A percentile compares a stretch with the other conserved stretches of the same genome.
Conservation (phyloP, 2,888 invertebrate species). For the Ophion ventricosus region DNA sequence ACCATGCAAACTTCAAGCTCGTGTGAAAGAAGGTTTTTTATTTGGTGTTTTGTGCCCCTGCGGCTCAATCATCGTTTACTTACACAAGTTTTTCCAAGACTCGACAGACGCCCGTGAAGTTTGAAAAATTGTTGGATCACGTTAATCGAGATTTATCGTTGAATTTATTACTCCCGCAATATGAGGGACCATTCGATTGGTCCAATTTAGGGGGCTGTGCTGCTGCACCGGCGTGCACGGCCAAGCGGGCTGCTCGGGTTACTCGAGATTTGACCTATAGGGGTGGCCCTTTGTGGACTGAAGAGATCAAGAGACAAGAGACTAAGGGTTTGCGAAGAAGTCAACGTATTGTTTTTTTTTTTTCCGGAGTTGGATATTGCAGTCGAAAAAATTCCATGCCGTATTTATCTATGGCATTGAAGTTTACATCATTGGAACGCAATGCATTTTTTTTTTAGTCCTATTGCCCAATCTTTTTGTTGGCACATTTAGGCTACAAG, state of each 20-base stretch:
- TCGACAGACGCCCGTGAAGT: not conserved
- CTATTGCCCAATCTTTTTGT: too few relatives aligned
- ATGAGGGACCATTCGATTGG: not conserved
- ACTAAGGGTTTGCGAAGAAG: not conserved
- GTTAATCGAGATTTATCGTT: not conserved
- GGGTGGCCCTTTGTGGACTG: not conserved
- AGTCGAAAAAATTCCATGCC: not conserved
- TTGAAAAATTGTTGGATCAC: not conserved
- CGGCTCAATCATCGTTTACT: not conserved
- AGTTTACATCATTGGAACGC: too few relatives aligned
- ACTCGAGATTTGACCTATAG: not conserved
- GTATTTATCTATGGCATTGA: not conserved
- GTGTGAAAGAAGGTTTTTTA: not conserved
- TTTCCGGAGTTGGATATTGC: not conserved
- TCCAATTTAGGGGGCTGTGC: not conserved
- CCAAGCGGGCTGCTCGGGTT: not conserved
- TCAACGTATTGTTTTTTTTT: not conserved
- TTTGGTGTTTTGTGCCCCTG: not conserved
- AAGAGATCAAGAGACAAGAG: not conserved
- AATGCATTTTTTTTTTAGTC: too few relatives aligned
- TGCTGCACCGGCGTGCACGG: not conserved
- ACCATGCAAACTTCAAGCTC: not conserved
- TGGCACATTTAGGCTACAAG: too few relatives aligned
- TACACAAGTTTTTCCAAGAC: not conserved
- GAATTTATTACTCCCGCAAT: not conserved